Evolutionary conservation across 1,140 invertebrate species (phyloP), one percentile per base, ranked within the genome.

Genomic region (Penaeus vannamei): DNA sequence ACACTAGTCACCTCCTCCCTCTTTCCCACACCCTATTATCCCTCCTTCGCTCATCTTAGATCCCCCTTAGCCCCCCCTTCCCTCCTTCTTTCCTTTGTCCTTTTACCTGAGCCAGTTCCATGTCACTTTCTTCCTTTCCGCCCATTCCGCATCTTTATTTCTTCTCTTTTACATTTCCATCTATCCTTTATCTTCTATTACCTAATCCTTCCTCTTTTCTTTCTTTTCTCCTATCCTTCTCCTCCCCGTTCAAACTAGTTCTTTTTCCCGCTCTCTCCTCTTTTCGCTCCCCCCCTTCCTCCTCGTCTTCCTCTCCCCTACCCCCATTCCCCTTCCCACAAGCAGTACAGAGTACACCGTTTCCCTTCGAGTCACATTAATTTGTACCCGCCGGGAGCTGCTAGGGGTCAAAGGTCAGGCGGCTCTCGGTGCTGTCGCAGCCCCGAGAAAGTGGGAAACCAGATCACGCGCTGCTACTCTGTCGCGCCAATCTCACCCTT

Each of bases 301-400:
- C 8, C 22, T 46, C 46, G 7, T 32, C 76, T 26, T 77, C 32
- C 46, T 22, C 46, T 32, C 14, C 22, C 8, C 46, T 81, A 46
- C 26, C 79, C 20, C 53, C 53, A 53, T 12, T 17, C 17, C 53
- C 53, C 53, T 53, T 53, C 14, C 53, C 53, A 53, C 53, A 14
- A 17, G 53, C 53, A 53, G 53, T 53, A 53, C 12, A 53, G 53
- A 53, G 53, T 53, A 53, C 53, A 53, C 53, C 53, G 53, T 53
- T 72, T 85, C 66, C 84, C 84, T 72, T 36, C 84, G 22, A 4
- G 66, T 69, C 84, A 85, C 84, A 22, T 72, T 85, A 36, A 66
- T 85, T 85, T 26, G 62, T 66, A 2, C 23, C 53, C 83, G 84
- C 84, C 46, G 46, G 64, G 72, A 66, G 84, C 62, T 66, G 42